A percentile compares a stretch with the other conserved stretches of the same genome.
phyloP scores from a whole-genome alignment of 2,888 invertebrate species.

The Mythimna pallens region DNA sequence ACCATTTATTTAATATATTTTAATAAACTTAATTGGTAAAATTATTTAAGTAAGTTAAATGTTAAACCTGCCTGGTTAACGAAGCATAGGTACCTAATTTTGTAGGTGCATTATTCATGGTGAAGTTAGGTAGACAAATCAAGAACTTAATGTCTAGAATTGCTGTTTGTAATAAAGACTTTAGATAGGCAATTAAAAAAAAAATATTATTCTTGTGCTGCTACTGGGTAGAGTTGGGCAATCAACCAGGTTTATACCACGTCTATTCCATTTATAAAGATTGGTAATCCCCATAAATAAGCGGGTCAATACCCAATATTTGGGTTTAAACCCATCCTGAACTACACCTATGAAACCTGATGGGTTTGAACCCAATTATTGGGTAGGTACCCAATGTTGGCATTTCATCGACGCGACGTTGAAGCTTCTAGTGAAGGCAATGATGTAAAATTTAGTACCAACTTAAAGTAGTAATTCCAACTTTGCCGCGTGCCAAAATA shows the following conservation, averaged over 20 bases:
- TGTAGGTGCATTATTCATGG: slow-evolving; percentile 25
- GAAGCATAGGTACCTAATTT: slow-evolving; percentile 4
- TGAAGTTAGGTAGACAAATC: slow-evolving; percentile 54
- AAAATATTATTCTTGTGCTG: slow-evolving; percentile 37
- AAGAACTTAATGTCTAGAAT: slow-evolving; percentile 41
- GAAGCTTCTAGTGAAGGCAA: not conserved
- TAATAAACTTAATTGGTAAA: not conserved
- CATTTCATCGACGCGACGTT: not conserved
- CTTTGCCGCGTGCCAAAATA: slow-evolving; percentile 9
- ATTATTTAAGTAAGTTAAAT: slow-evolving; percentile 20
- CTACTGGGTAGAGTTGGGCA: not conserved
- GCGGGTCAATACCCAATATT: not conserved
- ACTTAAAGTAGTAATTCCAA: not conserved
- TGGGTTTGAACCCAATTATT: too few relatives aligned
- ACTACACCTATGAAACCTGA: too few relatives aligned
- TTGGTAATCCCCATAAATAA: not conserved
- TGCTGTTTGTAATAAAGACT: slow-evolving; percentile 54
- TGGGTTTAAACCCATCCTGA: too few relatives aligned
- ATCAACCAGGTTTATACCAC: not conserved
- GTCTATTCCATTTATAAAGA: not conserved
- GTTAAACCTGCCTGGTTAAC: slow-evolving; percentile 15
- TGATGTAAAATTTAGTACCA: not conserved
- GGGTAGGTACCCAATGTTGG: not conserved
- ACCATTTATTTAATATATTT: not conserved
- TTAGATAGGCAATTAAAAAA: slow-evolving; percentile 64